Evolutionary conservation across 2,113 vertebrate genomes (phyloP).

Genomic region (Percopsis transmontana): DNA sequence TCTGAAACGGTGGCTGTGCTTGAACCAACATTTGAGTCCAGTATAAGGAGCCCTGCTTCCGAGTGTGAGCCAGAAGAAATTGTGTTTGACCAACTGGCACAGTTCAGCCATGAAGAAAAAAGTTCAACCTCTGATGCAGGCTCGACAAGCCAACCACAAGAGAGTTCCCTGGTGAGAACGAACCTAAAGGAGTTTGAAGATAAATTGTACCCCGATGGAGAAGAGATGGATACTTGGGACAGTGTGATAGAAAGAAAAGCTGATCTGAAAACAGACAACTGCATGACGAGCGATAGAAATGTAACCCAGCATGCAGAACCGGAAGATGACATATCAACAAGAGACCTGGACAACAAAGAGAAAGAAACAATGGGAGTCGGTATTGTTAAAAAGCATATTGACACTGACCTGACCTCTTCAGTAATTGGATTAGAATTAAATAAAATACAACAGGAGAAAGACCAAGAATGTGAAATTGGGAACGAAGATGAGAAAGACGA

Average conservation of each 20-base stretch:
- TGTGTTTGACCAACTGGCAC: not conserved
- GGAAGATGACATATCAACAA: slow-evolving; percentile 60
- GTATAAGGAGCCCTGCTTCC: slow-evolving; percentile 26
- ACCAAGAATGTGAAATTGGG: slow-evolving; percentile 14
- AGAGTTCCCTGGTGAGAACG: not conserved
- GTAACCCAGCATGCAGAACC: slow-evolving; percentile 51
- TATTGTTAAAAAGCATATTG: not conserved
- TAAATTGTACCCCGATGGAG: slow-evolving; percentile 62
- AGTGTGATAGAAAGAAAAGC: slow-evolving; percentile 58
- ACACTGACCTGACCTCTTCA: not conserved
- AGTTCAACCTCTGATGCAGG: slow-evolving; percentile 2
- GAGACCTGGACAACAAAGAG: slow-evolving; percentile 30
- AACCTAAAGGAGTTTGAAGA: slow-evolving; percentile 39
- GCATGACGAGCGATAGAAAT: slow-evolving; percentile 19
- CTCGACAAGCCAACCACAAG: slow-evolving; percentile 4
- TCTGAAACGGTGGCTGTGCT: slow-evolving; percentile 44
- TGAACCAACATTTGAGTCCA: slow-evolving; percentile 38
- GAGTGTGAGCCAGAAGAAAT: slow-evolving; percentile 36
- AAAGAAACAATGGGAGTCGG: not conserved
- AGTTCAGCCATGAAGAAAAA: slow-evolving; percentile 11
- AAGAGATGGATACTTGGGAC: slow-evolving; percentile 69
- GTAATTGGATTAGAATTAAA: not conserved
- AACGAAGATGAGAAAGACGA: slow-evolving; percentile 39
- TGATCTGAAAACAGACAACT: slow-evolving; percentile 16
- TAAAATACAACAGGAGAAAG: not conserved